These are phyloP conservation scores for Rhynchomys soricoides DNA, from an alignment of 2,113 vertebrate species.

Conservation along the genomic window DNA sequence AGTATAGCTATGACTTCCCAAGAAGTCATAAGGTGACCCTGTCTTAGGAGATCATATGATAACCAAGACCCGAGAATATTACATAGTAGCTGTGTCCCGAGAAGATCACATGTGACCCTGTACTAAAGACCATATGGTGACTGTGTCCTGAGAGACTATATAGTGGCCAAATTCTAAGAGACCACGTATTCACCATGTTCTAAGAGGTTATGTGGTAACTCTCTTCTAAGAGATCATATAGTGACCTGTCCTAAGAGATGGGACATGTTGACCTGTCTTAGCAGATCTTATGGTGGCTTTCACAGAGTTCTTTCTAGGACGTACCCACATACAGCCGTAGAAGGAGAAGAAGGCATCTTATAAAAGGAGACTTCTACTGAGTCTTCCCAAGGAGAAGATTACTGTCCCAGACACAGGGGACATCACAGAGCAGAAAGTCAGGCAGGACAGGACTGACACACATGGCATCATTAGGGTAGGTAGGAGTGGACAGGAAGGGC, in stretches of 20 bases:
- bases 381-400: too few relatives aligned
- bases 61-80: background rate
- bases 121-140: background rate
- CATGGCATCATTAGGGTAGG: background rate
- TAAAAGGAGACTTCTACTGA: constrained; percentile 29
- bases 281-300: background rate
- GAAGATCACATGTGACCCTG: too few relatives aligned
- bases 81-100: background rate
- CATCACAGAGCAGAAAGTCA: background rate
- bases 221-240: background rate
- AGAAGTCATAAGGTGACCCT: background rate
- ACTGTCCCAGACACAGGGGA: background rate
- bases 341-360: background rate
- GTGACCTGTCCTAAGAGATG: background rate
- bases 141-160: background rate
- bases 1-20: background rate
- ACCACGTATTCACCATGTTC: background rate
- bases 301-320: background rate
- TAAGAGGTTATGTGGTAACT: background rate
- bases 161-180: background rate
- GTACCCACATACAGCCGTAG: background rate
- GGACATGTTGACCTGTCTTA: background rate
- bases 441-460: background rate
- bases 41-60: background rate
- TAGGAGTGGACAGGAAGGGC: background rate